Evolutionary conservation across 2,888 invertebrate species (phyloP).

Genomic region (Limenitis camilla): DNA sequence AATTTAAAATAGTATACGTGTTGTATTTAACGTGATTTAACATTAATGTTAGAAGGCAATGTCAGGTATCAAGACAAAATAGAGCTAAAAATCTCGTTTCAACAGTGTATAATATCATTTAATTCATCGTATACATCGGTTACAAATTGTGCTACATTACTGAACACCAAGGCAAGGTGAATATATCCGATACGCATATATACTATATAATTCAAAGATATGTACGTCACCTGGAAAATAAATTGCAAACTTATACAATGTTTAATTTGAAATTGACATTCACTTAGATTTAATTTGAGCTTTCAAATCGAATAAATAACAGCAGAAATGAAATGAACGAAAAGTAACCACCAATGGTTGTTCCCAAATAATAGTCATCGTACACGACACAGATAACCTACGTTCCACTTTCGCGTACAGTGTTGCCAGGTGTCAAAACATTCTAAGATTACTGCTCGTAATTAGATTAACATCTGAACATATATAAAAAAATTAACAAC

Average conservation of each 20-base stretch:
- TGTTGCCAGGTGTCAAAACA: background rate
- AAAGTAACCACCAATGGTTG: constrained; percentile 29
- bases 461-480: too few relatives aligned
- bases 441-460: too few relatives aligned
- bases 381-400: constrained; percentile 13
- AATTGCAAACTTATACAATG: constrained; percentile 35
- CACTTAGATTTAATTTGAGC: constrained; percentile 59
- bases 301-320: constrained; percentile 49
- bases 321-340: constrained; percentile 39
- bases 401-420: too few relatives aligned
- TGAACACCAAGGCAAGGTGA: constrained; percentile 74
- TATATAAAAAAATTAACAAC: background rate
- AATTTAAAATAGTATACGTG: constrained; percentile 19
- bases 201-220: constrained; percentile 69
- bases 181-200: constrained; percentile 48
- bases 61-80: constrained; percentile 66
- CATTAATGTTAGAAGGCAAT: constrained; percentile 61
- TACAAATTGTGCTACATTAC: constrained; percentile 71
- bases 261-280: constrained; percentile 58
- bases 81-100: constrained; percentile 66
- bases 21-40: constrained; percentile 28
- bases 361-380: constrained; percentile 22
- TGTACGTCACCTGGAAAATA: constrained; percentile 70
- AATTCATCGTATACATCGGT: constrained; percentile 71
- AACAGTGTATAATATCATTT: constrained; percentile 72